Evolutionary conservation across 2,888 invertebrate species (phyloP), one percentile per base, ranked within the genome.

Genomic region (Empis stercorea): DNA sequence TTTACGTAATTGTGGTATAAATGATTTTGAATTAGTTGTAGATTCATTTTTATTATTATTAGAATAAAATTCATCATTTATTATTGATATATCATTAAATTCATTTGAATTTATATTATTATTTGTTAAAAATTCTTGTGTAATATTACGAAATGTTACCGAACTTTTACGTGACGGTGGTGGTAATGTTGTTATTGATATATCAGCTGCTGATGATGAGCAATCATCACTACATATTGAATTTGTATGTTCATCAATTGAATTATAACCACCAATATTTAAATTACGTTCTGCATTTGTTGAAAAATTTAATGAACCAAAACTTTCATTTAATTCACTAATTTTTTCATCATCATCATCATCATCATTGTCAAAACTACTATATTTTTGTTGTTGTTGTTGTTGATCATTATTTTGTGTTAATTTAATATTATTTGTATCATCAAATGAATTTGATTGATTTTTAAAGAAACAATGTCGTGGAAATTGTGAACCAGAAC

Each of bases 401-500:
- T 46, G 32, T 41, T 23, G n/a, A 27, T 50, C 39, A 17, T 44
- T 41, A 27, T 40, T 36, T n/a, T n/a, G n/a, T 15, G 23, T 6
- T 27, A 27, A 9, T 27, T 36, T 32, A 11, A 43, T 13, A 15
- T 48, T 51, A 3, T n/a, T n/a, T n/a, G 52, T 54, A 6, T 56
- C 55, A 23, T 57, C 59, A 15, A 55, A 41, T 5, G 56, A 55
- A 46, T 54, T 56, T 7, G 59, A 56, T 14, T 59, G 62, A 38
- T 66, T 60, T 3, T 61, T 60, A 34, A 70, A 68, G 53, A 70
- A 70, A 43, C 62, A 68, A 49, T 68, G 64, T 0, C 70, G 60
- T 1, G 63, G 59, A 50, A 70, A 70, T 49, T 70, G 68, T 0
- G 69, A 70, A 0, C 65, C 66, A 2, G 67, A 68, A n/a, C 62